Percentiles rank a stretch among this genome's conserved stretches.
Conservation (phyloP, 2,797 vertebrate species). For the Pyrocephalus nanus region DNA sequence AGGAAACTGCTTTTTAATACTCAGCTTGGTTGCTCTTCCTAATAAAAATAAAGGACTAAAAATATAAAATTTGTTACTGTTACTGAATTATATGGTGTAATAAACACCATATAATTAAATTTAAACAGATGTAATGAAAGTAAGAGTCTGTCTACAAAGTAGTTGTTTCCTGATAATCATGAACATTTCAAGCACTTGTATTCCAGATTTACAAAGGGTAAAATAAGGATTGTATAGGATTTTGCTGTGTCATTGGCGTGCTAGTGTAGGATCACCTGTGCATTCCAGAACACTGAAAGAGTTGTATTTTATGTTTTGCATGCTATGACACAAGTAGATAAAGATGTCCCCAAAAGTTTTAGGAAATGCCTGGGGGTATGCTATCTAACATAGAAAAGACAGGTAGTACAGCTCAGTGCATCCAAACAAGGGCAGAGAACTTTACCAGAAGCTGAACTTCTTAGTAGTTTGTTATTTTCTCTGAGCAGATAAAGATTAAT, state of each 20-base stretch:
- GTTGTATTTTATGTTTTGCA: neutral
- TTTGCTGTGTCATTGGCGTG: neutral
- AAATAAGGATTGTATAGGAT: neutral
- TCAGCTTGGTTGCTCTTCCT: neutral
- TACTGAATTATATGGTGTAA: neutral
- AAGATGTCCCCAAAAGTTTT: neutral
- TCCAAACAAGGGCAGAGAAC: neutral
- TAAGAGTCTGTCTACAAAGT: neutral
- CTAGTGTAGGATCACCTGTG: neutral
- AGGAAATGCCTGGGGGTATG: neutral
- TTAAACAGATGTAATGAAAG: neutral
- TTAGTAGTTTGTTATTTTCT: neutral
- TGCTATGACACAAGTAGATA: neutral
- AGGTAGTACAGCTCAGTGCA: neutral
- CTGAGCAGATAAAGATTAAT: neutral
- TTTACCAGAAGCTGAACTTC: neutral
- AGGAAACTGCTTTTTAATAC: neutral
- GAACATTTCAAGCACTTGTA: neutral
- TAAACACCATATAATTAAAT: neutral
- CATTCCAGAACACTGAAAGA: neutral
- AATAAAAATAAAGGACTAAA: neutral
- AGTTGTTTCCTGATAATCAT: neutral
- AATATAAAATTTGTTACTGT: neutral
- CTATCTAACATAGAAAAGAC: neutral
- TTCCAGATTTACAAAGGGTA: neutral